Evolutionary conservation across 2,113 vertebrate genomes (phyloP), one percentile per base, ranked within the genome.

Genomic region (Stegostoma tigrinum): DNA sequence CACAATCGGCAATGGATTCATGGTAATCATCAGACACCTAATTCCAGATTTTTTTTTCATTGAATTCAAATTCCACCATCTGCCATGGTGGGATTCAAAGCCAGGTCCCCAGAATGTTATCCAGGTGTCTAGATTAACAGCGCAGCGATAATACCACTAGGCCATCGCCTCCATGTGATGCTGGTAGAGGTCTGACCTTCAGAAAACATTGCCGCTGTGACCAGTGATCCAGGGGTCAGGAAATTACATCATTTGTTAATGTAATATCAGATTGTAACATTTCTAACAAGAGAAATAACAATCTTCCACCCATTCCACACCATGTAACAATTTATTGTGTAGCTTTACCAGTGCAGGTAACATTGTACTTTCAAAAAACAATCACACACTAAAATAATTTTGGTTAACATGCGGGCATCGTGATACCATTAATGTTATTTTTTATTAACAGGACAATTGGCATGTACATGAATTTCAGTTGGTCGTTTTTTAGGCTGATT

Each of bases 271-370:
- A 3, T 4, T 42, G n/a, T 83, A 19, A 83, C 5, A 45, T n/a
- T 67, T 7, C 19, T 7, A 93, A n/a, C 21, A 24, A 24, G 66
- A 67, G 38, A 45, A 93, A 93, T 93, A 93, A 93, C 38, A n/a
- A 66, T 61, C 89, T 19, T 93, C 61, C 64, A 64, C n/a, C 89
- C 61, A 93, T 66, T 38, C 89, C 61, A 38, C 61, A 38, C 34
- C 61, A 67, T 66, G n/a, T 93, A 93, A 93, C 89, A 93, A 93
- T 93, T 93, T 93, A 93, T 93, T 91, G 61, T 93, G 61, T 93
- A 93, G 66, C 61, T 66, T 93, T n/a, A 93, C 87, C 64, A 91
- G 15, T 91, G 87, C 87, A 91, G 55, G 55, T 64, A 91, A 91
- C 61, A 67, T 27, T 87, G 45, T 38, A 93, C 89, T 66, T 93